phyloP scores from a whole-genome alignment of 2,113 vertebrate genomes.

The Oplegnathus fasciatus region DNA sequence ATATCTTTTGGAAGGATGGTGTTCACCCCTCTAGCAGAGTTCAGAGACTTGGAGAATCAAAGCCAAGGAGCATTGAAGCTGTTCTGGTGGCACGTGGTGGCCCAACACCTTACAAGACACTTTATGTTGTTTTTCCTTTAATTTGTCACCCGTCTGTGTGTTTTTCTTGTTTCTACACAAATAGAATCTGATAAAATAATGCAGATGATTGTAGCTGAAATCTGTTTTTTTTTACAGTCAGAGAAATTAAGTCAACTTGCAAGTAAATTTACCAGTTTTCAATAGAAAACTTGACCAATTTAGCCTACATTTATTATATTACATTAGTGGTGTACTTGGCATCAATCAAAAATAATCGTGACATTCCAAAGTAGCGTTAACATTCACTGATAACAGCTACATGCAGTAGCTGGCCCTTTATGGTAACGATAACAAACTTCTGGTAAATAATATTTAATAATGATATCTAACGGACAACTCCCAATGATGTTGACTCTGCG shows the following conservation, averaged over 20 bases:
- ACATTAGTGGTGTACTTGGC: too few species aligned
- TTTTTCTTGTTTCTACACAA: background rate
- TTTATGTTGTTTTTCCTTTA: too few species aligned
- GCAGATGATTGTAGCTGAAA: background rate
- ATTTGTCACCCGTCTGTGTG: too few species aligned
- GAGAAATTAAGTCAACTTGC: background rate
- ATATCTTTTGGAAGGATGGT: too few species aligned
- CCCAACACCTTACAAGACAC: too few species aligned
- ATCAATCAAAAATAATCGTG: background rate
- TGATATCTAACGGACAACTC: background rate
- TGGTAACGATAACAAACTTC: background rate
- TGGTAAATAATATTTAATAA: background rate
- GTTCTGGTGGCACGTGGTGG: too few species aligned
- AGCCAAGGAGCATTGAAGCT: too few species aligned
- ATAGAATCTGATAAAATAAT: background rate
- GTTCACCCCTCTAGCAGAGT: too few species aligned
- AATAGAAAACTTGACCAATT: background rate
- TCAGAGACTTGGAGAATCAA: too few species aligned
- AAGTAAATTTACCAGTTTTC: background rate
- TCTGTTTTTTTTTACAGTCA: background rate
- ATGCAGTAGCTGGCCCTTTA: background rate
- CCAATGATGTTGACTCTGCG: background rate
- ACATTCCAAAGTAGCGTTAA: background rate
- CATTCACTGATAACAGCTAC: background rate
- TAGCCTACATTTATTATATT: background rate